phyloP scores from a whole-genome alignment of 2,888 invertebrate genomes.

The Belgica antarctica region DNA sequence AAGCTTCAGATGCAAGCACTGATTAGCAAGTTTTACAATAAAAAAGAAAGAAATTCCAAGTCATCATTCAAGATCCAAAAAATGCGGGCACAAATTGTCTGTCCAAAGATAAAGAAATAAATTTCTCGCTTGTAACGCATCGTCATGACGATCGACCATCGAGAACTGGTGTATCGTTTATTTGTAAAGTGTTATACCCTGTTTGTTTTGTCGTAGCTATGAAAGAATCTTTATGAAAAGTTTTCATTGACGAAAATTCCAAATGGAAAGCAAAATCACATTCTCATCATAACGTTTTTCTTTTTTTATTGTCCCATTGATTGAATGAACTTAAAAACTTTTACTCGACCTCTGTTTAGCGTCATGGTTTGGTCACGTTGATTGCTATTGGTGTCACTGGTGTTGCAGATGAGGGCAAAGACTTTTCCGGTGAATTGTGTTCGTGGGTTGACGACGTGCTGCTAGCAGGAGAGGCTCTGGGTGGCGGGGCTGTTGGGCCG shows the following conservation, averaged over 20 bases:
- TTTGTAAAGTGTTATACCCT: slow-evolving; percentile 22
- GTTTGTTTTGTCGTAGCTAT: slow-evolving; percentile 15
- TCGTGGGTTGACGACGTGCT: slow-evolving; percentile 38
- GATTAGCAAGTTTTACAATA: too few relatives aligned
- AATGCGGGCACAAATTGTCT: too few relatives aligned
- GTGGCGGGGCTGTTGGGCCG: slow-evolving; percentile 7
- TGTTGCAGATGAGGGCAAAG: slow-evolving; percentile 1
- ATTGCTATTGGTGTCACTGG: slow-evolving; percentile 34
- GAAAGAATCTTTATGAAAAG: slow-evolving; percentile 4
- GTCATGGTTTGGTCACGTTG: slow-evolving; percentile 39
- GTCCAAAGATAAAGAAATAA: too few relatives aligned
- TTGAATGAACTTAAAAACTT: slow-evolving; percentile 12
- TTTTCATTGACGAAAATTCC: not conserved
- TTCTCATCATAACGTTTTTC: slow-evolving; percentile 16
- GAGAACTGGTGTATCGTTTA: not conserved
- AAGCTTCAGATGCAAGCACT: too few relatives aligned
- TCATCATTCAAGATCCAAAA: too few relatives aligned
- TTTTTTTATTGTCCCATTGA: slow-evolving; percentile 43
- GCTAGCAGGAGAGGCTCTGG: slow-evolving; percentile 27
- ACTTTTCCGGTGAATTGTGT: slow-evolving; percentile 20
- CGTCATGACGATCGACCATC: too few relatives aligned
- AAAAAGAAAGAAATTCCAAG: too few relatives aligned
- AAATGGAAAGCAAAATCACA: slow-evolving; percentile 35
- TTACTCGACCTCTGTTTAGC: not conserved
- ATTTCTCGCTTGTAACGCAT: too few relatives aligned